Percentiles rank a stretch among this genome's conserved stretches.
These are phyloP conservation scores for Megathymus violae DNA, from an alignment of 1,140 invertebrate genomes.

Conservation along the genomic window DNA sequence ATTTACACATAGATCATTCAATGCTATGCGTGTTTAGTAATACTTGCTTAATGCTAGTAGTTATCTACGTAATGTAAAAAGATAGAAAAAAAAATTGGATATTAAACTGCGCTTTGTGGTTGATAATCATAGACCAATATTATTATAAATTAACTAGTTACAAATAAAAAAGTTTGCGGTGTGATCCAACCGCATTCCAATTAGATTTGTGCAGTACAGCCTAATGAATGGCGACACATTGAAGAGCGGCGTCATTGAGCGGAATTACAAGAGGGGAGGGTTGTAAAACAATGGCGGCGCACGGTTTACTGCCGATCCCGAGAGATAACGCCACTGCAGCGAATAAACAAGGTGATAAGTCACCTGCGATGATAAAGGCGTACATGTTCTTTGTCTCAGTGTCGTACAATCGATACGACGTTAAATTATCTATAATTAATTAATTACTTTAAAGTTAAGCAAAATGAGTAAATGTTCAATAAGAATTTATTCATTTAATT, in stretches of 20 bases:
- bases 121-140: constrained; percentile 1
- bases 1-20: no score
- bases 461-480: not conserved
- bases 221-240: constrained; percentile 59
- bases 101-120: no score
- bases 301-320: constrained; percentile 59
- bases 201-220: constrained; percentile 46
- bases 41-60: no score
- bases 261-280: constrained; percentile 54
- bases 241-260: constrained; percentile 49
- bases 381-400: constrained; percentile 20
- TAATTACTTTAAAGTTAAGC: not conserved
- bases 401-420: not conserved
- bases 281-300: constrained; percentile 63
- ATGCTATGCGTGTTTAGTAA: no score
- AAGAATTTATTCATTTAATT: no score
- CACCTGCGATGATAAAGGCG: constrained; percentile 47
- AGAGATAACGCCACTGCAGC: constrained; percentile 53
- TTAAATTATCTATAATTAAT: no score
- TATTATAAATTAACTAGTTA: constrained; percentile 21
- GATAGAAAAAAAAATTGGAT: no score
- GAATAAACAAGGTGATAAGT: constrained; percentile 63
- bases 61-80: no score
- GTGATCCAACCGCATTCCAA: constrained; percentile 40
- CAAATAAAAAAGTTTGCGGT: constrained; percentile 19